Conservation (phyloP, 2,113 vertebrate genomes). For the Notothenia coriiceps region DNA sequence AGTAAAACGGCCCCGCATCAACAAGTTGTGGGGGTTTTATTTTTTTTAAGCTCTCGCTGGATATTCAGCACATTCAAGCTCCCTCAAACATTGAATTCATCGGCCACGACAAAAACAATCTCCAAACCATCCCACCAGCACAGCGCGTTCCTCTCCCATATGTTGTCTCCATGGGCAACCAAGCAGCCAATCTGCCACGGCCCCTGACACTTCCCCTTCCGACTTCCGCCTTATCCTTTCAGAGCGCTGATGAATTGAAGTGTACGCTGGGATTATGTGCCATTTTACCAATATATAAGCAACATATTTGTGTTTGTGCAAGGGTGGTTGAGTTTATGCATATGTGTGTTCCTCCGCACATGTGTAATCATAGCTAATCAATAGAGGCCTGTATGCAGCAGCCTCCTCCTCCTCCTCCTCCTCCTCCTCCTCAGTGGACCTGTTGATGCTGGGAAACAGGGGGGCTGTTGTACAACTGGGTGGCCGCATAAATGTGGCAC, state of each 20-base stretch:
- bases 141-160: conserved; percentile 50
- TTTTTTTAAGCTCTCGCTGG: conserved; percentile 1
- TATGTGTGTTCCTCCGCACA: conserved; percentile 28
- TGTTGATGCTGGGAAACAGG: conserved; percentile 81
- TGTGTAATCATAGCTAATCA: conserved; percentile 74
- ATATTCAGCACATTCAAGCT: neutral
- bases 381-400: conserved; percentile 74
- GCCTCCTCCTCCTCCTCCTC: conserved; percentile 30
- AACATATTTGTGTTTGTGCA: conserved; percentile 24
- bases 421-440: conserved; percentile 61
- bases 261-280: neutral
- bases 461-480: conserved; percentile 74
- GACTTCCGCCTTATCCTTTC: conserved; percentile 48
- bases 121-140: conserved; percentile 7
- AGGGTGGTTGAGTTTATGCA: conserved; percentile 24
- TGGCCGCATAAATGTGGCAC: conserved; percentile 74
- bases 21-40: neutral
- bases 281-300: conserved; percentile 16
- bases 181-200: conserved; percentile 58
- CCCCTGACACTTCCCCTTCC: conserved; percentile 50
- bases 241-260: conserved; percentile 5
- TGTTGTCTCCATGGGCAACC: conserved; percentile 71
- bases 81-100: conserved; percentile 21
- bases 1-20: neutral
- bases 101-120: conserved; percentile 25